phyloP scores from a whole-genome alignment of 2,888 invertebrate species.

The Epicampocera succincta region DNA sequence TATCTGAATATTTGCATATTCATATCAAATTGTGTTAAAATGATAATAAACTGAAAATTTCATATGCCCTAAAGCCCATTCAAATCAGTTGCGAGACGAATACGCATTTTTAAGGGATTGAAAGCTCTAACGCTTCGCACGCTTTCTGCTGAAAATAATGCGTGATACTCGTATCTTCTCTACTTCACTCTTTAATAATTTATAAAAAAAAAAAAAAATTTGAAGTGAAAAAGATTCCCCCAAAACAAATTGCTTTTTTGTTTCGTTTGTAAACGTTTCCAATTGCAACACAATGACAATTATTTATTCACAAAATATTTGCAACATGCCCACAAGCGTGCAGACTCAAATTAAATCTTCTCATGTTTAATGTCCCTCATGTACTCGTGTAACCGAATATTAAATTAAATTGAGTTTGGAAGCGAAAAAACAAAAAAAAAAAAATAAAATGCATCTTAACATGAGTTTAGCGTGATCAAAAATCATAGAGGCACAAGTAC shows the following conservation, averaged over 20 bases:
- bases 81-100: no score
- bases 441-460: constrained; percentile 57
- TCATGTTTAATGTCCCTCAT: constrained; percentile 58
- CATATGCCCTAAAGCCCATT: no score
- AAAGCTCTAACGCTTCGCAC: no score
- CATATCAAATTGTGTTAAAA: no score
- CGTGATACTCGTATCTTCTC: no score
- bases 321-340: constrained; percentile 30
- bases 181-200: no score
- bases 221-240: not conserved
- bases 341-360: constrained; percentile 60
- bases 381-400: constrained; percentile 55
- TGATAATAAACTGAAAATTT: no score
- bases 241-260: not conserved
- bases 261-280: constrained; percentile 1
- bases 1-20: no score
- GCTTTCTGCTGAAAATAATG: no score
- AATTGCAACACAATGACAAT: constrained; percentile 37
- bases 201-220: not conserved
- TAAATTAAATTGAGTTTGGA: constrained; percentile 54
- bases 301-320: constrained; percentile 8
- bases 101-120: no score
- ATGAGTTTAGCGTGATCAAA: constrained; percentile 67
- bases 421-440: constrained; percentile 2
- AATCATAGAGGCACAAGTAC: constrained; percentile 52